Percentiles rank a stretch among this genome's conserved stretches.
Conservation (phyloP, 2,888 invertebrate genomes). For the Conops quadrifasciatus region DNA sequence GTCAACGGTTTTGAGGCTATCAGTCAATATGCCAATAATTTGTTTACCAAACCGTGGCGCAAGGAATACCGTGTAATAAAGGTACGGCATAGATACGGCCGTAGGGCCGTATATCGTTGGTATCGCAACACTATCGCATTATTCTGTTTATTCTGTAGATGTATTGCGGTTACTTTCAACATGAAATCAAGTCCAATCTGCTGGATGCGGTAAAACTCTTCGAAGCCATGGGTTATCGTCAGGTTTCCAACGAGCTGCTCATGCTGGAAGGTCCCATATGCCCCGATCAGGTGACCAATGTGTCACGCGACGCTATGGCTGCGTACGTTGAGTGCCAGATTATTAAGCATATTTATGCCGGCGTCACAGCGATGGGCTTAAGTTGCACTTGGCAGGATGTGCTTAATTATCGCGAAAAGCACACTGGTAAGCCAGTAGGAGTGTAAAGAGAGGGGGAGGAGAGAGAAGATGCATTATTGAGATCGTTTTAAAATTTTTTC, state of each 20-base stretch:
- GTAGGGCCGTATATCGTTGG: constrained; percentile 31
- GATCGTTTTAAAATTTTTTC: neutral
- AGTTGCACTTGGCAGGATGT: constrained; percentile 75
- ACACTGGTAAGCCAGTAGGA: constrained; percentile 49
- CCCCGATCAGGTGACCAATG: constrained; percentile 80
- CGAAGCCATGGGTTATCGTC: constrained; percentile 83
- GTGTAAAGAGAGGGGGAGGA: no score
- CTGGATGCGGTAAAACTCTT: constrained; percentile 80
- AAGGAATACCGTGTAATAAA: constrained; percentile 84
- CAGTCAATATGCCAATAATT: constrained; percentile 85
- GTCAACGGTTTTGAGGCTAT: constrained; percentile 85
- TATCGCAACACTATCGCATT: constrained; percentile 13
- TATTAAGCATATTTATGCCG: constrained; percentile 77
- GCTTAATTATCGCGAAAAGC: constrained; percentile 61
- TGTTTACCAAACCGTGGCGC: constrained; percentile 88
- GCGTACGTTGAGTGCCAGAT: constrained; percentile 91
- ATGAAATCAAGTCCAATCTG: constrained; percentile 84
- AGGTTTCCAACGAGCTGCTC: constrained; percentile 67
- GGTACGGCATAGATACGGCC: constrained; percentile 66
- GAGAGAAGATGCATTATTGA: neutral
- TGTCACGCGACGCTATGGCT: constrained; percentile 84
- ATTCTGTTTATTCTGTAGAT: constrained; percentile 67
- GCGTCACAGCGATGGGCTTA: constrained; percentile 70
- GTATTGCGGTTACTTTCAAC: constrained; percentile 88
- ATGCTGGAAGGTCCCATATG: constrained; percentile 79